These are phyloP conservation scores for Drosophila niveifrons DNA, from an alignment of 2,888 invertebrate species.

Conservation along the genomic window DNA sequence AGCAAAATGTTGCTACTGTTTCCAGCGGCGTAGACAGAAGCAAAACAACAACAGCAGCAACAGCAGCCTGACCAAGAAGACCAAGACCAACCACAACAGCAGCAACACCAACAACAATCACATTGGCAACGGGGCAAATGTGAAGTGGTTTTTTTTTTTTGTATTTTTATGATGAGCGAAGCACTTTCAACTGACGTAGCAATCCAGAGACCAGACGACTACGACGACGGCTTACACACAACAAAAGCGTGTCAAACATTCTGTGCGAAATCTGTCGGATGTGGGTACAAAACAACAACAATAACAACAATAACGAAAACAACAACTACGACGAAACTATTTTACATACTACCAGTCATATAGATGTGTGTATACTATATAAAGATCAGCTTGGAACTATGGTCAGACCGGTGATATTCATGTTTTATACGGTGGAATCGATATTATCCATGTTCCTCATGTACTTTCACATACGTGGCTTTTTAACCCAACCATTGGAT, in stretches of 20 bases:
- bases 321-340: background rate
- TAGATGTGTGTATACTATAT: background rate
- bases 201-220: conserved; percentile 34
- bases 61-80: conserved; percentile 10
- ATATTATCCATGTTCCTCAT: conserved; percentile 32
- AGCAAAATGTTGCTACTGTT: conserved; percentile 78
- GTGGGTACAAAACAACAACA: conserved; percentile 15
- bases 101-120: conserved; percentile 49
- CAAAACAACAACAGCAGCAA: conserved; percentile 28
- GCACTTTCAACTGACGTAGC: conserved; percentile 61
- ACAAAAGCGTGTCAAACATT: conserved; percentile 72
- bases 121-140: conserved; percentile 61
- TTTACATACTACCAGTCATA: background rate
- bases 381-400: background rate
- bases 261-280: conserved; percentile 50
- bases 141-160: conserved; percentile 65
- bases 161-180: conserved; percentile 59
- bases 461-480: conserved; percentile 39
- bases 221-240: conserved; percentile 30
- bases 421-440: conserved; percentile 51
- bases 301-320: conserved; percentile 1
- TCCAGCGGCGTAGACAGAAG: conserved; percentile 45
- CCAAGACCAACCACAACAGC: conserved; percentile 35
- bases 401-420: conserved; percentile 48
- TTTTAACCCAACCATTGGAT: conserved; percentile 12